phyloP scores from a whole-genome alignment of 2,888 invertebrate species.

The Resseliella maxima region DNA sequence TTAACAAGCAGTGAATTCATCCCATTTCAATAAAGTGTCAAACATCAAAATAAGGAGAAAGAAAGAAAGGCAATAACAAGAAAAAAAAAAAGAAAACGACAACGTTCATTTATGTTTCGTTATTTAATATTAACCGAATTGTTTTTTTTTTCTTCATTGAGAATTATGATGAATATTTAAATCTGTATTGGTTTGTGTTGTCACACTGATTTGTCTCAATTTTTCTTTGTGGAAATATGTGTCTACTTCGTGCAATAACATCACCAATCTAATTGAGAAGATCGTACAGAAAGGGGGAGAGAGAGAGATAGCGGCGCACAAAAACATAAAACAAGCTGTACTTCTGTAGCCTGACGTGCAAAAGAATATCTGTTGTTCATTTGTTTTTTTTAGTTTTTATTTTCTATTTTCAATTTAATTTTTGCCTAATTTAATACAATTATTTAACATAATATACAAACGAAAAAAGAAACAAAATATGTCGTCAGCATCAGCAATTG shows the following conservation, averaged over 20 bases:
- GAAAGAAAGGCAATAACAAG: too few species aligned
- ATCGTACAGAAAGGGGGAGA: neutral
- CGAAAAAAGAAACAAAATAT: slow-evolving; percentile 60
- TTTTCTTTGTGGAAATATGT: neutral
- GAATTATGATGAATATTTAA: slow-evolving; percentile 1
- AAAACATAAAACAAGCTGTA: neutral
- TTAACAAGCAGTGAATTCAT: neutral
- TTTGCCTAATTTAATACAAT: neutral
- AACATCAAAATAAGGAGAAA: neutral
- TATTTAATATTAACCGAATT: neutral
- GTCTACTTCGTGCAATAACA: neutral
- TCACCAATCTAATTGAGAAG: slow-evolving; percentile 11
- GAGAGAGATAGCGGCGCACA: neutral
- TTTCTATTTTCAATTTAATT: neutral
- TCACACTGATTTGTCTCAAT: neutral
- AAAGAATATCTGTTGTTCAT: too few species aligned
- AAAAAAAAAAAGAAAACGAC: too few species aligned
- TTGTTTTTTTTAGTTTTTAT: too few species aligned
- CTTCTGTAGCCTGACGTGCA: neutral
- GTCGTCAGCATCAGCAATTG: slow-evolving; percentile 73
- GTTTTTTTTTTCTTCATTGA: too few species aligned
- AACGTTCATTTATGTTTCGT: neutral
- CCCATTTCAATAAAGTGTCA: neutral
- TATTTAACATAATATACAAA: slow-evolving; percentile 32
- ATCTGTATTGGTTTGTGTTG: slow-evolving; percentile 10